Evolutionary conservation across 2,797 vertebrate species (phyloP).

Genomic region (Cercopithecus diana): DNA sequence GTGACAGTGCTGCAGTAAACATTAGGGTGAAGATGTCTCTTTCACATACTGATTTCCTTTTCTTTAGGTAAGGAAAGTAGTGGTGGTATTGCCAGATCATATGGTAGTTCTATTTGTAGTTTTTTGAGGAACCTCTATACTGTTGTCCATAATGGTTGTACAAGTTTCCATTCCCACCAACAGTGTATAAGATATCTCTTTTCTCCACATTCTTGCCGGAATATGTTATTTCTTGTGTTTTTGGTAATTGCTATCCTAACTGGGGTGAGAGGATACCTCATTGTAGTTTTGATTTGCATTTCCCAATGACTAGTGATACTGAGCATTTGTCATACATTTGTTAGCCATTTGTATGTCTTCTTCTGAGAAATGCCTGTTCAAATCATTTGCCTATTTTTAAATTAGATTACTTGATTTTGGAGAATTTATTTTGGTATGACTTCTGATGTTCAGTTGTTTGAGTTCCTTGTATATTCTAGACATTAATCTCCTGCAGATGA

Average conservation of each 20-base stretch:
- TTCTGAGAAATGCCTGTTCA: neutral
- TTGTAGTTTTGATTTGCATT: neutral
- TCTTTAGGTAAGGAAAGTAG: neutral
- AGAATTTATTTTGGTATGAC: neutral
- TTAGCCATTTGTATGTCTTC: neutral
- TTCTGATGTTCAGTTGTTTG: neutral
- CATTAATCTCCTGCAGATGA: neutral
- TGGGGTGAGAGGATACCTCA: neutral
- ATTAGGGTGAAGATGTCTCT: neutral
- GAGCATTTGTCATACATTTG: neutral
- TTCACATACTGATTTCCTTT: neutral
- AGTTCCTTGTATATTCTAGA: neutral
- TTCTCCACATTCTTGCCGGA: neutral
- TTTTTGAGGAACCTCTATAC: neutral
- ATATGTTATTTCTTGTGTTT: neutral
- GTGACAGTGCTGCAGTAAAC: neutral
- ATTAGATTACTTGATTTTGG: neutral
- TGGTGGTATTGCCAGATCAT: neutral
- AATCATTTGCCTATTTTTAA: neutral
- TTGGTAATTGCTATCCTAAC: neutral
- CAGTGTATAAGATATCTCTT: neutral
- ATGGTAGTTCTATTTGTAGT: neutral
- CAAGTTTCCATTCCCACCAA: neutral
- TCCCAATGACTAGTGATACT: neutral
- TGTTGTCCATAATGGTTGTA: neutral